Evolutionary conservation across 2,797 vertebrate species (phyloP), one percentile per base, ranked within the genome.

Genomic region (Hippoglossus hippoglossus): DNA sequence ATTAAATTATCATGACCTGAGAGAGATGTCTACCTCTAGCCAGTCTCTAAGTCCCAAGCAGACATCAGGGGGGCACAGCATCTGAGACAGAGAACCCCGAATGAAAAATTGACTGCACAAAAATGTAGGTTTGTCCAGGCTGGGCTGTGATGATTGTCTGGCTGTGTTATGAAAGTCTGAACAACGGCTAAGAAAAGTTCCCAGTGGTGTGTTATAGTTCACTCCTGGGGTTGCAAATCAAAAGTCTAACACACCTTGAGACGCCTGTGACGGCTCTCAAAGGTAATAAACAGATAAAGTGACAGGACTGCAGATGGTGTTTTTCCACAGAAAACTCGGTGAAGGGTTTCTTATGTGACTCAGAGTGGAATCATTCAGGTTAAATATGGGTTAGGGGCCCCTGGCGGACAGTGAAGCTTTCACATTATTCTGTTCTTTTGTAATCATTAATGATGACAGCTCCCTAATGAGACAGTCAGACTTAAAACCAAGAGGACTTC

Each of bases 1-100:
- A 90, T 92, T 88, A 88, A 92, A 92, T 92, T 87, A 90, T 87
- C 80, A 90, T 80, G 84, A 83, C 90, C 85, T 63, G 4, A 80
- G 86, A 89, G 81, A 86, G 79, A 81, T 63, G 61, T 86, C 80
- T 89, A 75, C 78, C 82, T 84, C 79, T 39, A 72, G 81, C 64
- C 75, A 77, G 71, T 73, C 75, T 76, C 53, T 56, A 60, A 85
- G 75, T 51, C 68, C 34, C 58, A 57, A 71, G 80, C 63, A 62
- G 79, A 84, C 73, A 61, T 74, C 81, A 60, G 75, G 67, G 78
- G 75, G 61, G 72, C 65, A 68, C 56, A 4, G 70, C 51, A 67
- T 72, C 67, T 64, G 63, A 86, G 74, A 77, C 10, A 1, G 19
- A 53, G 77, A 74, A 39, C 36, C 51, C 51, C 15, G 54, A 66